Percentiles rank a stretch among this genome's conserved stretches.
These are phyloP conservation scores for Adineta ricciae DNA, from an alignment of 2,888 invertebrate species.

Conservation along the genomic window DNA sequence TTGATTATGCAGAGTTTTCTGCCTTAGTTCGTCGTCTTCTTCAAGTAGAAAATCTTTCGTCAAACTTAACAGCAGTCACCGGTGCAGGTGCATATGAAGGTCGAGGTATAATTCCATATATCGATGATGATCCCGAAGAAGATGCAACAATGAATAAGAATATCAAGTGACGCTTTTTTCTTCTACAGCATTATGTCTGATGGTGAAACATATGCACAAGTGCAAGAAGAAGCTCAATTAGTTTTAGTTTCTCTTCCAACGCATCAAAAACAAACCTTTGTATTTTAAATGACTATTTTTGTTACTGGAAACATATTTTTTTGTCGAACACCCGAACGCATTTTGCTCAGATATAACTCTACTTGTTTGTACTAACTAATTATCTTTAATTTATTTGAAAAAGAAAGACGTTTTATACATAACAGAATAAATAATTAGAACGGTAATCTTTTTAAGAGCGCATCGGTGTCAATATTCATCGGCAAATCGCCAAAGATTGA, in stretches of 20 bases:
- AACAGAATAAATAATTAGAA: neutral
- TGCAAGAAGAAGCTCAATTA: neutral
- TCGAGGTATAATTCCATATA: conserved; percentile 4
- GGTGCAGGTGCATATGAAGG: conserved; percentile 18
- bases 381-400: neutral
- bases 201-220: neutral
- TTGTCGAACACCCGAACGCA: neutral
- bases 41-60: neutral
- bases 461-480: neutral
- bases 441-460: neutral
- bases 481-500: neutral
- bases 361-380: neutral
- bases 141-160: neutral
- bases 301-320: neutral
- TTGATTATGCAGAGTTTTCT: conserved; percentile 11
- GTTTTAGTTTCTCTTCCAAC: neutral
- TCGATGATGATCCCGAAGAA: conserved; percentile 2
- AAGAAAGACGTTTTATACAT: neutral
- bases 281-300: neutral
- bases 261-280: neutral
- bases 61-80: neutral
- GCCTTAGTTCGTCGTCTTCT: conserved; percentile 12
- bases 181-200: neutral
- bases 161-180: neutral
- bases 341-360: neutral